Conservation (phyloP, 2,888 invertebrate genomes). For the Schizotus pectinicornis region DNA sequence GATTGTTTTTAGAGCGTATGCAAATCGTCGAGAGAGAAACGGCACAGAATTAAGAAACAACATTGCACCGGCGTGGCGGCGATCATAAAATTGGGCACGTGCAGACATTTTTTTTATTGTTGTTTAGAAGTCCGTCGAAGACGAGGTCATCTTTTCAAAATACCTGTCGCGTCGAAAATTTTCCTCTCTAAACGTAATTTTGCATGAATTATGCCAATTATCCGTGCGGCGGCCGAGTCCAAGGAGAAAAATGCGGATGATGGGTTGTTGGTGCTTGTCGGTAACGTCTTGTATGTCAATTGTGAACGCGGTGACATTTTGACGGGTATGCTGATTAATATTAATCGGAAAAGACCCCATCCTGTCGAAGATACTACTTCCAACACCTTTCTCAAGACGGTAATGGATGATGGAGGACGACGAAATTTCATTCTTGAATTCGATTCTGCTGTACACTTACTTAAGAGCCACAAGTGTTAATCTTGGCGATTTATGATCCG, state of each 20-base stretch:
- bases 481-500: slow-evolving; percentile 1
- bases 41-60: slow-evolving; percentile 39
- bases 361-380: slow-evolving; percentile 27
- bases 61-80: slow-evolving; percentile 24
- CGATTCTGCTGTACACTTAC: no score
- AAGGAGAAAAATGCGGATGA: slow-evolving; percentile 28
- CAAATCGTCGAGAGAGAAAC: slow-evolving; percentile 41
- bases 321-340: slow-evolving; percentile 43
- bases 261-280: slow-evolving; percentile 25
- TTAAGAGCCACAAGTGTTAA: no score
- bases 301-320: slow-evolving; percentile 40
- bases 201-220: slow-evolving; percentile 18
- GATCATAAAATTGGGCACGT: background rate
- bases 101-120: no score
- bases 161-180: no score
- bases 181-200: no score
- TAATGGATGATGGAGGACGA: no score
- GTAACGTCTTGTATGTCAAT: slow-evolving; percentile 37
- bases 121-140: no score
- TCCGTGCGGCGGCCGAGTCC: background rate
- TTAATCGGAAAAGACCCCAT: slow-evolving; percentile 34
- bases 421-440: no score
- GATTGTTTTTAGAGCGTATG: slow-evolving; percentile 50
- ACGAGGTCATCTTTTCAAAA: no score
- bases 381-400: slow-evolving; percentile 25